Base-by-base conservation (phyloP, 1,140 invertebrate species). In the Eubasilissa regina region DNA sequence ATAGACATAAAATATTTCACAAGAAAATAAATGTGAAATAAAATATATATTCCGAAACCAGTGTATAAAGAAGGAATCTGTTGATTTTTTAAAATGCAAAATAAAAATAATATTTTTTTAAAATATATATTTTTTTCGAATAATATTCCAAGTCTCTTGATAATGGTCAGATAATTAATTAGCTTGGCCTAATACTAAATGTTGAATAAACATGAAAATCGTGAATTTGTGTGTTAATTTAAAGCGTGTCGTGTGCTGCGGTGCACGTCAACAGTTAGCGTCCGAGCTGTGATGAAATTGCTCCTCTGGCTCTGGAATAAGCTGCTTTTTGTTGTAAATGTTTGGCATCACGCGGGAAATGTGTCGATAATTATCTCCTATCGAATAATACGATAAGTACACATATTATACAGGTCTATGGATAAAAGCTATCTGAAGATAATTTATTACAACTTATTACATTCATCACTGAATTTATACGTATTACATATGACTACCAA, bases 231-330 rank as follows among this genome's bases (percentile, higher is more conserved):
- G 70, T 74, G 70, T 74, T 74, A 55, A 74, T 58, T 58, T 74
- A 44, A 74, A 74, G 15, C 70, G 56, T 55, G 70, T 56, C 53
- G 74, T 76, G 73, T 51, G 58, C 53, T 56, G 17, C 35, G 64
- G 66, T 62, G 64, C 79, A 70, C 77, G 79, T 80, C 74, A 58
- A 80, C 79, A 77, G 79, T 80, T 80, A 80, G 55, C 58, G 72
- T 73, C 19, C 56, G 75, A 80, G 53, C 47, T 64, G 68, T 55
- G 72, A 43, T 35, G 62, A 75, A 79, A 79, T 66, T 35, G 17
- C 12, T 72, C 21, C 45, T 15, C n/a, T 53, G n/a, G 55, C 45
- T 43, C 48, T 43, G 47, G 21, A 76, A 11, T 15, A 47, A n/a
- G 17, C 53, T 15, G 53, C 43, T 66, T 17, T 66, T 17, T n/a